Evolutionary conservation across 1,140 invertebrate genomes (phyloP).

Genomic region (Calosoma granatense): DNA sequence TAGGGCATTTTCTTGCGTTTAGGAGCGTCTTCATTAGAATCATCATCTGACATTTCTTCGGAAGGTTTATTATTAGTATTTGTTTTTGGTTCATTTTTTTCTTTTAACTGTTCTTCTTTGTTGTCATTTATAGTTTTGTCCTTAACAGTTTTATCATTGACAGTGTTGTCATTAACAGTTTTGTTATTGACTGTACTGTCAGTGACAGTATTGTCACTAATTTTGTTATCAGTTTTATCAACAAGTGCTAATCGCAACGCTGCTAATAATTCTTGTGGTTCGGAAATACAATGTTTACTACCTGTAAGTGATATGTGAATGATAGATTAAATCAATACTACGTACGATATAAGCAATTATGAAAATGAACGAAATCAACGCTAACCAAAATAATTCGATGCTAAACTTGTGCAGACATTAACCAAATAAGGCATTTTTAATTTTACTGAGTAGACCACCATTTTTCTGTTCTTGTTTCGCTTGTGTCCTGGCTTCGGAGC

Average conservation of each 20-base stretch:
- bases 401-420: conserved; percentile 28
- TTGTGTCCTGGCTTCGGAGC: conserved; percentile 38
- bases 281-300: conserved; percentile 47
- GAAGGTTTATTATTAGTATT: not conserved
- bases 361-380: too few species aligned
- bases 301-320: conserved; percentile 44
- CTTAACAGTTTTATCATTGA: not conserved
- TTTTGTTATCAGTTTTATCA: conserved; percentile 31
- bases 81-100: not conserved
- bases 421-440: conserved; percentile 56
- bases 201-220: not conserved
- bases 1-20: conserved; percentile 1
- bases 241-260: conserved; percentile 48
- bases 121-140: not conserved
- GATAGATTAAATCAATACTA: too few species aligned
- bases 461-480: conserved; percentile 34
- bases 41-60: not conserved
- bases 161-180: not conserved
- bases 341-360: conserved; percentile 17
- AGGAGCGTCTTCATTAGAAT: not conserved
- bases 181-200: not conserved
- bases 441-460: conserved; percentile 45
- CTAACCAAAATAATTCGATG: conserved; percentile 14
- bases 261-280: conserved; percentile 45
- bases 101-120: not conserved